Evolutionary conservation across 2,797 vertebrate genomes (phyloP), one percentile per base, ranked within the genome.

Genomic region (Pygocentrus nattereri): DNA sequence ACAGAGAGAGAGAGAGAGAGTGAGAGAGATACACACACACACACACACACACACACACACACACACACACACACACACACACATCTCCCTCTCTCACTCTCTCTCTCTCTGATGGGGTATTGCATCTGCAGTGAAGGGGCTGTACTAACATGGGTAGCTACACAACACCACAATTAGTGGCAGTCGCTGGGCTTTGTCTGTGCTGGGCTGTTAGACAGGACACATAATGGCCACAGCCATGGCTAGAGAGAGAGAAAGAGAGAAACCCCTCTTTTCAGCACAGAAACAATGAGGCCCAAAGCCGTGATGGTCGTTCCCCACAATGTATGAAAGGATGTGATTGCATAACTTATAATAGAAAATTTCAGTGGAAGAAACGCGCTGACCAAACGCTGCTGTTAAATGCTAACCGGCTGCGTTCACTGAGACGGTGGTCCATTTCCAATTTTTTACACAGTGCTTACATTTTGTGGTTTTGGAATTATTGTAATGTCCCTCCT

Each of bases 341-440:
- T 88, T 88, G 86, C 85, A 87, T 88, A 88, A 88, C 86, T 84
- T 80, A 70, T 76, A 76, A 84, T 91, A 89, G 91, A 93, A 93
- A 94, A 92, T 92, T 91, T 56, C 64, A 92, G 92, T 93, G 89
- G 65, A 75, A 71, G 49, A 82, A 82, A 79, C 41, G 79, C 72
- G 72, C 65, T 65, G 21, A 47, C 34, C 59, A 80, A 68, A 67
- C 62, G 58, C 69, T 64, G 71, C 72, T 78, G 41, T 69, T 76
- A 79, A 84, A 74, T 82, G 76, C 67, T 81, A 70, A 23, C 56
- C n/a, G 5, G 52, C 52, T 58, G 72, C 65, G 49, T 61, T 86
- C 76, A 80, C 62, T 18, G 70, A 47, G 74, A 56, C 59, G 72
- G 50, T 52, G 0, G 69, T 79, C 27, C 38, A 41, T 59, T 72